Base-by-base conservation (phyloP, 2,888 invertebrate genomes). In the Nomada goodeniana region DNA sequence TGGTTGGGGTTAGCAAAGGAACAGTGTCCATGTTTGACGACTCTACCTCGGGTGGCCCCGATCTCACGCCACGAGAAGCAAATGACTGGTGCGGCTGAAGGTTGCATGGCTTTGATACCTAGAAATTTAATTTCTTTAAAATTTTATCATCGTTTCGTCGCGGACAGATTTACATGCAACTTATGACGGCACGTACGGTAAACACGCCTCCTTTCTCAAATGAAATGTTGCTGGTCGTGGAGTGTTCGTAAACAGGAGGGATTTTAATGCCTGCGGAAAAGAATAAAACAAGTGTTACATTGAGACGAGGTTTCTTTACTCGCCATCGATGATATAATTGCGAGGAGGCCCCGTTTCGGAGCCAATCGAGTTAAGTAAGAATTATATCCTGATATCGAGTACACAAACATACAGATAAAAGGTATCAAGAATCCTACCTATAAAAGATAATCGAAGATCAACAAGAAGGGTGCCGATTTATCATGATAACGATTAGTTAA, bases 61-160 rank as follows among this genome's bases (percentile, higher is more conserved):
- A 93, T 91, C 89, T 93, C 93, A 93, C 93, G 93, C 93, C 93
- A 93, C 90, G 93, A 91, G 91, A 92, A 92, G 82, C 92, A 93
- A 89, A 90, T 89, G 88, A 92, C 88, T 82, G 90, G 61, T 81
- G 89, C 86, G 74, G 84, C 89, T 88, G 88, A 88, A 77, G 86
- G 89, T 86, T 92, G 92, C 93, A 93, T 93, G 90, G 82, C 91
- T 90, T 88, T 84, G 89, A 70, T 79, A 83, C 89, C 88, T 88
- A 71, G 20, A 86, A 87, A 42, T 64, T 23, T 72, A 7, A 36
- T 79, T 15, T 23, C 59, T 55, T 67, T 82, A 68, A 29, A 57
- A 23, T 55, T 68, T 59, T 69, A 55, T 65, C 47, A 26, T 2
- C 23, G 29, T 5, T 50, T 29, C 10, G 10, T 13, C 50, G 1